A percentile compares a stretch with the other conserved stretches of the same genome.
Conservation (phyloP, 2,113 vertebrate species). For the Mionectes macconnelli region DNA sequence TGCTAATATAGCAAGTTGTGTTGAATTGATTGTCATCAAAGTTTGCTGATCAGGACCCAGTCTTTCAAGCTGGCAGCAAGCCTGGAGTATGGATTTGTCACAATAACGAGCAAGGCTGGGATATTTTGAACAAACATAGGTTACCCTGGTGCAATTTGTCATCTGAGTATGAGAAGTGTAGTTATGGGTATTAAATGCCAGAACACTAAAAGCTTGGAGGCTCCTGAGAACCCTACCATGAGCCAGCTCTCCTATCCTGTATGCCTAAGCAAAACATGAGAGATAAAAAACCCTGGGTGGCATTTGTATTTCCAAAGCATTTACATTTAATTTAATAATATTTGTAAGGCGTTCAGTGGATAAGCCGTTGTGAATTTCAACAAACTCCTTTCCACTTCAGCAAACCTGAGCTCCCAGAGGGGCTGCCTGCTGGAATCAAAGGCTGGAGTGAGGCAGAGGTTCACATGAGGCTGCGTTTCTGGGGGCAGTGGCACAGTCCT, state of each 20-base stretch:
- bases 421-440: background rate
- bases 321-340: constrained; percentile 8
- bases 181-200: background rate
- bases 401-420: background rate
- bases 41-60: constrained; percentile 11
- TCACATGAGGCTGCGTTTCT: background rate
- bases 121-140: constrained; percentile 30
- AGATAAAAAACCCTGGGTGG: background rate
- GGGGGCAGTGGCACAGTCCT: background rate
- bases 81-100: constrained; percentile 23
- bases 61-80: constrained; percentile 14
- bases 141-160: background rate
- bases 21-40: background rate
- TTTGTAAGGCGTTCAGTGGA: background rate
- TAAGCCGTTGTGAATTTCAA: background rate
- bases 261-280: background rate
- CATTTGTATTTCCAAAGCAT: constrained; percentile 31
- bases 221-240: background rate
- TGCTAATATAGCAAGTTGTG: constrained; percentile 6
- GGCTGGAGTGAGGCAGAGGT: background rate
- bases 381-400: background rate
- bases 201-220: background rate
- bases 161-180: background rate
- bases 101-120: background rate
- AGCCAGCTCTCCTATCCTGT: background rate